phyloP scores from a whole-genome alignment of 2,797 vertebrate genomes.

The Ispidina picta region DNA sequence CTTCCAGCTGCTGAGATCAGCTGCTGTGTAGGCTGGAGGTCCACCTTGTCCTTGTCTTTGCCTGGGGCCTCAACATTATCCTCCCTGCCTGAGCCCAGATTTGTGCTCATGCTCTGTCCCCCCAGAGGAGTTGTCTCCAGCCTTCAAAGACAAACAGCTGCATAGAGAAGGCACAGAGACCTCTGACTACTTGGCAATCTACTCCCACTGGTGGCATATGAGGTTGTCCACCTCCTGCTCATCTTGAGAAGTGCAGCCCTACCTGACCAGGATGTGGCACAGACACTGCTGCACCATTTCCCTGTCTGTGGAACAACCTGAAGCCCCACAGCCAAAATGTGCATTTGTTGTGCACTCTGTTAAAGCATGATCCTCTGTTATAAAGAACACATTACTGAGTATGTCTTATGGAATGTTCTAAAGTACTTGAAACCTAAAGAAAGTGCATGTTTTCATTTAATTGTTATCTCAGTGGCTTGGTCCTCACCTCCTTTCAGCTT shows the following conservation, averaged over 20 bases:
- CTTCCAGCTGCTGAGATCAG: background rate
- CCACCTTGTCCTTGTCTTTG: too few relatives aligned
- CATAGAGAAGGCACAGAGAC: rapidly evolving
- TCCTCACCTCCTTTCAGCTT: background rate
- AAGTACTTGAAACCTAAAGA: background rate
- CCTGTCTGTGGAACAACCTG: rapidly evolving
- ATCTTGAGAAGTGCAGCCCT: background rate
- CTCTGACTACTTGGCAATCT: rapidly evolving
- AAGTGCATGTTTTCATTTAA: background rate
- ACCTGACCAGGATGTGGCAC: rapidly evolving
- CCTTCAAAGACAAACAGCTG: background rate
- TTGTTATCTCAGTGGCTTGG: background rate
- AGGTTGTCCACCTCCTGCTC: background rate
- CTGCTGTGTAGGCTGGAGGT: too few relatives aligned
- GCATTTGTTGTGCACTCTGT: background rate
- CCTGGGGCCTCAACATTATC: background rate
- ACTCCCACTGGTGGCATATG: rapidly evolving
- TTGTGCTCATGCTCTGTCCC: background rate
- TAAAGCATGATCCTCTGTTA: background rate
- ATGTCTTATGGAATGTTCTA: background rate
- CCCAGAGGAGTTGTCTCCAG: rapidly evolving
- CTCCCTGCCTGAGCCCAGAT: rapidly evolving
- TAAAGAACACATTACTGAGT: background rate
- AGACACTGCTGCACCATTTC: background rate
- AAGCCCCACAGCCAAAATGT: background rate